phyloP scores from a whole-genome alignment of 2,888 invertebrate species.

The Tiliacea aurago region DNA sequence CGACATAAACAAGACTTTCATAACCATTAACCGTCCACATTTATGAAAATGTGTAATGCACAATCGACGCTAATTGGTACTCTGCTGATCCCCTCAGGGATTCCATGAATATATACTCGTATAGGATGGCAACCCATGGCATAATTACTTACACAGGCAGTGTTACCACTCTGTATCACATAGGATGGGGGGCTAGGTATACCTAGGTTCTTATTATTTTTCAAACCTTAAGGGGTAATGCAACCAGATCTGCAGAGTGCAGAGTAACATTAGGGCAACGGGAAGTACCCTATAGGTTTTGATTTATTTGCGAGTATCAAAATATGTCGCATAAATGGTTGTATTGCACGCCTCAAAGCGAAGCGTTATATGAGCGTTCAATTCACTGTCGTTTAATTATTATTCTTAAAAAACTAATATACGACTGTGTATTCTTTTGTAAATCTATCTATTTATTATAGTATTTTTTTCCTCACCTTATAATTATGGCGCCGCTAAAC shows the following conservation, averaged over 20 bases:
- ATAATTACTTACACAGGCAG: conserved; percentile 41
- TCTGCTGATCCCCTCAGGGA: conserved; percentile 29
- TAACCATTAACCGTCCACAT: conserved; percentile 16
- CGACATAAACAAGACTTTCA: conserved; percentile 5
- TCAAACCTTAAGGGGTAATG: conserved; percentile 10
- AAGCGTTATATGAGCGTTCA: too few species aligned
- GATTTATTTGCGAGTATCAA: too few species aligned
- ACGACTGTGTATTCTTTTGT: too few species aligned
- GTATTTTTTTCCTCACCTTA: too few species aligned
- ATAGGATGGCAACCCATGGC: conserved; percentile 36
- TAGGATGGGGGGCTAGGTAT: neutral
- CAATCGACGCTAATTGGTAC: conserved; percentile 54
- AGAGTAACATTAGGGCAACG: too few species aligned
- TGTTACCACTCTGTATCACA: conserved; percentile 6
- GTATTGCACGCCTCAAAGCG: too few species aligned
- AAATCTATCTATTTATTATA: too few species aligned
- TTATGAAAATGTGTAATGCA: conserved; percentile 36
- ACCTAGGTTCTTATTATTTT: neutral
- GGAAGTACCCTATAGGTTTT: too few species aligned
- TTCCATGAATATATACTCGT: conserved; percentile 55
- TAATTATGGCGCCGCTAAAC: too few species aligned
- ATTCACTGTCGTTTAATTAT: too few species aligned
- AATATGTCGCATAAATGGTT: too few species aligned
- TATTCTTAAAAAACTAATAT: too few species aligned
- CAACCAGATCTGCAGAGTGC: neutral